These are phyloP conservation scores for Achroia grisella DNA, from an alignment of 1,140 invertebrate species.

Conservation along the genomic window DNA sequence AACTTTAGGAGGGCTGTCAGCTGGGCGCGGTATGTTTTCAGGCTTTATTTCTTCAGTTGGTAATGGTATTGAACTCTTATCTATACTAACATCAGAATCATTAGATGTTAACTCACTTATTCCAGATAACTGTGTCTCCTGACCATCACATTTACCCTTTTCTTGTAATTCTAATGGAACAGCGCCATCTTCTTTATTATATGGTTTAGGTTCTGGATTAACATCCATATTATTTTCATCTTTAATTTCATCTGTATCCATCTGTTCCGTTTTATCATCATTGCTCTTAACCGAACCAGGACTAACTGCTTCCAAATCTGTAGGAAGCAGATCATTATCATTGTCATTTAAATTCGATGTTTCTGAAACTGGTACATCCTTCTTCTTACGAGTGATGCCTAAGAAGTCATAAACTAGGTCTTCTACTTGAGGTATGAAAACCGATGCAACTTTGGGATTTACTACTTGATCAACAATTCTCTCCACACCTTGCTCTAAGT, in stretches of 20 bases:
- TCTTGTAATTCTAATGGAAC: conserved; percentile 16
- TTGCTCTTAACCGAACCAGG: conserved; percentile 80
- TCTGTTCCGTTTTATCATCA: conserved; percentile 61
- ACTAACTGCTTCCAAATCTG: conserved; percentile 85
- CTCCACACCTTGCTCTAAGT: conserved; percentile 89
- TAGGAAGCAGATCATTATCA: conserved; percentile 78
- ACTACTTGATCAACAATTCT: conserved; percentile 96
- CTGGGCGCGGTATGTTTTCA: conserved; percentile 54
- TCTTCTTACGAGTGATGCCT: conserved; percentile 77
- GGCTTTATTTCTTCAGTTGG: conserved; percentile 51
- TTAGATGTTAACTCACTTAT: conserved; percentile 76
- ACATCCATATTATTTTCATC: conserved; percentile 39
- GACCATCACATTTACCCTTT: conserved; percentile 33
- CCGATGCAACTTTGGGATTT: conserved; percentile 90
- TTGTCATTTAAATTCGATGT: conserved; percentile 42
- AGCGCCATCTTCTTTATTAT: conserved; percentile 76
- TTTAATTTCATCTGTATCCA: conserved; percentile 33
- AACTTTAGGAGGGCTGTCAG: conserved; percentile 40
- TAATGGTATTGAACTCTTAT: conserved; percentile 45
- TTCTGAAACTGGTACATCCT: conserved; percentile 29
- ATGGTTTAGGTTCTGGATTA: conserved; percentile 70
- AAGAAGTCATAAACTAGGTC: conserved; percentile 91
- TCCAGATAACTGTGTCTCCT: conserved; percentile 67
- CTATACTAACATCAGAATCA: conserved; percentile 42
- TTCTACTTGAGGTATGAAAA: conserved; percentile 93